phyloP scores from a whole-genome alignment of 1,140 invertebrate genomes.

The Brachionus rubens region DNA sequence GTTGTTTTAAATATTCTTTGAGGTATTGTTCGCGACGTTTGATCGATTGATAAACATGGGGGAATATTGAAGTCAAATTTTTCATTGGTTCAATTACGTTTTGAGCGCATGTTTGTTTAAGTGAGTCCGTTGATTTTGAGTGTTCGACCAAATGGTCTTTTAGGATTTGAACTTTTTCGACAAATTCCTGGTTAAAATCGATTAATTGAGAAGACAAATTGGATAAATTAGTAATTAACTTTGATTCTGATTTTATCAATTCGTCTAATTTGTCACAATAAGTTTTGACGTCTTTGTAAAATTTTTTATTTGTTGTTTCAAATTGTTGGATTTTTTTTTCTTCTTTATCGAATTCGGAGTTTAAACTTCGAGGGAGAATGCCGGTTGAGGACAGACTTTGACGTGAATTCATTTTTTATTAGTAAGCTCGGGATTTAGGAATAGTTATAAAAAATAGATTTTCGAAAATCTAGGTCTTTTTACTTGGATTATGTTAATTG shows the following conservation, averaged over 20 bases:
- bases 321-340: conserved; percentile 45
- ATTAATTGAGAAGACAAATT: background rate
- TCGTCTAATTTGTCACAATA: conserved; percentile 43
- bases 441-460: too few relatives aligned
- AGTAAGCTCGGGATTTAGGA: too few relatives aligned
- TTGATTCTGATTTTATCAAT: background rate
- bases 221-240: conserved; percentile 16
- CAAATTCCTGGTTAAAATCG: conserved; percentile 9
- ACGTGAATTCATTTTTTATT: conserved; percentile 21
- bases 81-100: conserved; percentile 28
- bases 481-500: too few relatives aligned
- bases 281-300: conserved; percentile 33
- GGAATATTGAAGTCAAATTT: conserved; percentile 23
- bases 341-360: conserved; percentile 40
- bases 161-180: background rate
- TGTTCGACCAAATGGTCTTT: background rate
- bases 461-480: too few relatives aligned
- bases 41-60: conserved; percentile 24
- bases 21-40: conserved; percentile 35
- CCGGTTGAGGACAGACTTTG: conserved; percentile 8
- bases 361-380: background rate
- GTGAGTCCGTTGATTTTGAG: background rate
- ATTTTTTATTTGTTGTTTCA: conserved; percentile 34
- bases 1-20: conserved; percentile 32
- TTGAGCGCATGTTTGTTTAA: conserved; percentile 13